Evolutionary conservation across 1,140 invertebrate species (phyloP).

Genomic region (Drosophila carrolli): DNA sequence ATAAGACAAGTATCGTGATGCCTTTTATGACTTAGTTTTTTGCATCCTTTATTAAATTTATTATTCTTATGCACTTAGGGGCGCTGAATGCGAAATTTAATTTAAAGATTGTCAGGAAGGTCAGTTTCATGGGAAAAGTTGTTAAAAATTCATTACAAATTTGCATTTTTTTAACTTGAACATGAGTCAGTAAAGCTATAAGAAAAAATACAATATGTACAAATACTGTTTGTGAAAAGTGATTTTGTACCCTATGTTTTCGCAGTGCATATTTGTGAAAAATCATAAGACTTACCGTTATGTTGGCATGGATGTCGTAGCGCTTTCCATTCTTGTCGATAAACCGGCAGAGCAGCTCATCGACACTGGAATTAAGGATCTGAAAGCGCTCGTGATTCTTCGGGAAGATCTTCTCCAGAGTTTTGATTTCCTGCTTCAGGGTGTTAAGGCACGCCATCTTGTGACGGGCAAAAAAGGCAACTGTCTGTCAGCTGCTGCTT

Average conservation of each 20-base stretch:
- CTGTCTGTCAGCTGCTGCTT: conserved; percentile 32
- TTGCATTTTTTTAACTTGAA: not conserved
- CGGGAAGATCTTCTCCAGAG: conserved; percentile 96
- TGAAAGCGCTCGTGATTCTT: conserved; percentile 98
- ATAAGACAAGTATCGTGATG: no score
- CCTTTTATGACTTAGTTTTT: not conserved
- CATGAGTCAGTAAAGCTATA: not conserved
- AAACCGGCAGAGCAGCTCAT: conserved; percentile 98
- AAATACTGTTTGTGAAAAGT: no score
- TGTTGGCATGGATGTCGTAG: conserved; percentile 99
- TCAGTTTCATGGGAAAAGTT: conserved; percentile 24
- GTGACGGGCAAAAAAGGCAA: conserved; percentile 65
- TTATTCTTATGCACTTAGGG: conserved; percentile 1
- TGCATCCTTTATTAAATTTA: not conserved
- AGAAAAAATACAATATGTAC: no score
- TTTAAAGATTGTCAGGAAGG: conserved; percentile 17
- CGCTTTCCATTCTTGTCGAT: conserved; percentile 96
- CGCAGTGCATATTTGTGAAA: no score
- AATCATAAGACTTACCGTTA: conserved; percentile 92
- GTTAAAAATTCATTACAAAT: conserved; percentile 16
- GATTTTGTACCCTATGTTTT: no score
- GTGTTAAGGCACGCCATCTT: conserved; percentile 98
- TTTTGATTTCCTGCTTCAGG: conserved; percentile 98
- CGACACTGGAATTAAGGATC: conserved; percentile 98
- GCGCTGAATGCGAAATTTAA: conserved; percentile 11